Evolutionary conservation across 2,888 invertebrate species (phyloP), one percentile per base, ranked within the genome.

Genomic region (Callinectes sapidus): DNA sequence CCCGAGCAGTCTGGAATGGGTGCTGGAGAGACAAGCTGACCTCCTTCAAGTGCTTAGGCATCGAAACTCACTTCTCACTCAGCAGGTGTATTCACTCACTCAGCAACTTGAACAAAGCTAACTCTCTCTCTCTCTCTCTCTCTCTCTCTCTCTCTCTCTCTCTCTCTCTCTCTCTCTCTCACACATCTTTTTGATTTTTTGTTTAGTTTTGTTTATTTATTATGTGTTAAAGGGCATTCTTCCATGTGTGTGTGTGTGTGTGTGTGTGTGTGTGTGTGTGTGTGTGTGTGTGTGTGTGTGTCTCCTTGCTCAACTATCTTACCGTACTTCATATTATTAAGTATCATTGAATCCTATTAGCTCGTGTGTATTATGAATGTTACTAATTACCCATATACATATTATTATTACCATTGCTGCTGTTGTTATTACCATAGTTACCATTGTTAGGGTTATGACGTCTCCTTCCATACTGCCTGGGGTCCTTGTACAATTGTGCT

Each of bases 1-100:
- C 10, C 88, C 90, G 23, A 92, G 92, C 61, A 92, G 92, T 61
- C 88, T 92, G 32, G 94, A 94, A 55, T 86, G 90, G 81, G 89
- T 94, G 54, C 66, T 94, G 85, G 90, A 92, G 55, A 92, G 91
- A 2, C 94, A 94, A 28, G 94, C 94, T 1, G 94, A 94, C 86
- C 89, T 92, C 2, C 90, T 94, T 18, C 92, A 92, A 71, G 92
- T 92, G 23, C 77, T 94, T 18, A 87, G 92, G 28, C 91, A 92
- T 48, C 88, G 94, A 13, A 94, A 94, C 86, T 32, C 90, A 1
- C 71, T 94, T 23, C 90, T 94, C n/a, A 90, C 89, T 13, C 94
- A 91, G 77, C 94, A 94, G 39, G 85, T 94, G n/a, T 92, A 87
- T 32, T 32, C 92, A 2, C 94, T 94, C 54, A 91, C 92, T 13